These are phyloP conservation scores for Dysidea cf. avara DNA, from an alignment of 37 sponge, comb jelly and placozoan species.

Conservation along the genomic window DNA sequence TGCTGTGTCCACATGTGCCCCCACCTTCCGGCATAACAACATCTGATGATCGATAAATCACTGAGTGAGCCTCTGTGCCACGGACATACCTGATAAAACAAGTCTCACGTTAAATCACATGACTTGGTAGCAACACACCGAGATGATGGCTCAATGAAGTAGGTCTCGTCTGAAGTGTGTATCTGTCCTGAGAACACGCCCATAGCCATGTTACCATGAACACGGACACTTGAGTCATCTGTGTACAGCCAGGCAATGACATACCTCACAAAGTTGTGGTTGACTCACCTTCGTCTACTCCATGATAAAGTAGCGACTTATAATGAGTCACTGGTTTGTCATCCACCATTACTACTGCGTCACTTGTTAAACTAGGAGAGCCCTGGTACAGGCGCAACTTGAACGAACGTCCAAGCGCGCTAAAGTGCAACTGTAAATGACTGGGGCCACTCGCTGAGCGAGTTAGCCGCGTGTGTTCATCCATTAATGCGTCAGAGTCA, in stretches of 20 bases:
- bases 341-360: not conserved
- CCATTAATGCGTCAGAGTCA: conserved; percentile 33
- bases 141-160: conserved; percentile 58
- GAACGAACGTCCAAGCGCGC: conserved; percentile 45
- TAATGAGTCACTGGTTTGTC: not conserved
- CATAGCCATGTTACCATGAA: conserved; percentile 48
- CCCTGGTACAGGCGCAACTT: not conserved
- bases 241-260: not conserved
- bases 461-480: conserved; percentile 44
- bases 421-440: conserved; percentile 44
- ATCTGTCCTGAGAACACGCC: conserved; percentile 62
- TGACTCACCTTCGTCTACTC: conserved; percentile 10
- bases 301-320: conserved; percentile 15
- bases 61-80: conserved; percentile 27
- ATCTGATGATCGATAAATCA: conserved; percentile 65
- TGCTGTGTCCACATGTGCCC: conserved; percentile 41
- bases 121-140: conserved; percentile 26
- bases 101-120: not conserved
- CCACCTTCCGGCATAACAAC: conserved; percentile 9
- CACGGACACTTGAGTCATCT: conserved; percentile 45
- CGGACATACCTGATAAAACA: not conserved
- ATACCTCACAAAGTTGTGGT: not conserved
- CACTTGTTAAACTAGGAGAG: no score
- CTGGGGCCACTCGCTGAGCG: conserved; percentile 29
- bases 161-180: conserved; percentile 43